Percentiles rank a stretch among this genome's conserved stretches.
phyloP scores from a whole-genome alignment of 2,888 invertebrate species.

The Marasmarcha lunaedactyla region DNA sequence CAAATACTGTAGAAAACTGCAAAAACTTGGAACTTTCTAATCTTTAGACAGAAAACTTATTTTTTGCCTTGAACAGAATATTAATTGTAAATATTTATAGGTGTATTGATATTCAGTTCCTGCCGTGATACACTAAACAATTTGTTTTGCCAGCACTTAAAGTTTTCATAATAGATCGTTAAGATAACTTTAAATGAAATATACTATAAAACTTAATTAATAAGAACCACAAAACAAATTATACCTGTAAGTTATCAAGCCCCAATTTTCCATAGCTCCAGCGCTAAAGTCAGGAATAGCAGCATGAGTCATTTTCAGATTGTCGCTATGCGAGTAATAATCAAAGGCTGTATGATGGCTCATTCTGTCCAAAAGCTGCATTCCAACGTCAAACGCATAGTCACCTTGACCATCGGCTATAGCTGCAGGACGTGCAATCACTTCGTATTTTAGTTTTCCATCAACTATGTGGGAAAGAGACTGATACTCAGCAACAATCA shows the following conservation, averaged over 20 bases:
- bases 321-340: slow-evolving; percentile 52
- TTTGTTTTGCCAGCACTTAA: too few species aligned
- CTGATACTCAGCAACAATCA: slow-evolving; percentile 74
- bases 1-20: too few species aligned
- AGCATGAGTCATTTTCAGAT: slow-evolving; percentile 75
- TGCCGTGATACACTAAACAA: too few species aligned
- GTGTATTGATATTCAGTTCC: too few species aligned
- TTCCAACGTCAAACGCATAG: slow-evolving; percentile 51
- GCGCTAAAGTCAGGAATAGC: slow-evolving; percentile 83
- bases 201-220: too few species aligned
- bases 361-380: slow-evolving; percentile 54
- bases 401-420: slow-evolving; percentile 34
- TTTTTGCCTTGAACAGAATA: too few species aligned
- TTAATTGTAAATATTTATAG: too few species aligned
- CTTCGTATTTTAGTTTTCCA: slow-evolving; percentile 32
- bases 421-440: slow-evolving; percentile 55
- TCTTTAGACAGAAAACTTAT: too few species aligned
- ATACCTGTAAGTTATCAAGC: slow-evolving; percentile 81
- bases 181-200: too few species aligned
- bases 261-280: slow-evolving; percentile 91
- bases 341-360: slow-evolving; percentile 65
- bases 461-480: slow-evolving; percentile 1
- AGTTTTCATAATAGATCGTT: too few species aligned
- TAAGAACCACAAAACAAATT: too few species aligned
- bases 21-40: too few species aligned